Evolutionary conservation across 2,113 vertebrate genomes (phyloP).

Genomic region (Martes martes): DNA sequence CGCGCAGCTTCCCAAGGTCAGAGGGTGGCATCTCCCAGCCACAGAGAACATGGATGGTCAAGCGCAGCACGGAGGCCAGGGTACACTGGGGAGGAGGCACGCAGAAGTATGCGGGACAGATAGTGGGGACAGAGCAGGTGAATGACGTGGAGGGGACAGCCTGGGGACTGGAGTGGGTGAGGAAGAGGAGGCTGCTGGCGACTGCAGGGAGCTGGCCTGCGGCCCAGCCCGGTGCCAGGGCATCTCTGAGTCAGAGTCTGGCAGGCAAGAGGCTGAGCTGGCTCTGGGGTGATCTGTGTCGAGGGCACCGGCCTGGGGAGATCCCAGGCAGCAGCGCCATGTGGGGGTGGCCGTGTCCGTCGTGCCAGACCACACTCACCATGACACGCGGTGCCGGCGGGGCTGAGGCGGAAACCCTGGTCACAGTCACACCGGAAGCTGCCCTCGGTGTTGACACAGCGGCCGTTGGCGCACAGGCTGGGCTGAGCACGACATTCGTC

Average conservation of each 20-base stretch:
- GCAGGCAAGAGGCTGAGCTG: neutral
- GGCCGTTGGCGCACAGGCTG: constrained; percentile 92
- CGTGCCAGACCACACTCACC: constrained; percentile 82
- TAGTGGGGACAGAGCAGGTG: neutral
- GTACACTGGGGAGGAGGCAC: neutral
- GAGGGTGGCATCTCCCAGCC: neutral
- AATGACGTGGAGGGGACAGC: neutral
- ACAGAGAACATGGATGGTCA: neutral
- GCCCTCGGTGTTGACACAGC: constrained; percentile 90
- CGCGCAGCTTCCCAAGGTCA: too few relatives aligned
- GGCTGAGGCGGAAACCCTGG: constrained; percentile 90
- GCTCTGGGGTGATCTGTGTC: neutral
- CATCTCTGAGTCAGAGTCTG: rapidly evolving
- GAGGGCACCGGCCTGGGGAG: rapidly evolving
- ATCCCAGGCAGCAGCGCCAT: neutral
- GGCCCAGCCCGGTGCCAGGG: neutral
- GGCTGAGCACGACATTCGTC: constrained; percentile 92
- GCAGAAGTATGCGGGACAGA: neutral
- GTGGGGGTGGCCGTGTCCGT: rapidly evolving
- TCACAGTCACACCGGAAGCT: constrained; percentile 94
- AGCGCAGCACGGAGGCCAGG: rapidly evolving
- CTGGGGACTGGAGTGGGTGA: too few relatives aligned
- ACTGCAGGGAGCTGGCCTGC: neutral
- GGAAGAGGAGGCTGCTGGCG: too few relatives aligned
- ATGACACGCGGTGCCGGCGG: constrained; percentile 90